phyloP scores from a whole-genome alignment of 2,113 vertebrate genomes.

The Polypterus senegalus region DNA sequence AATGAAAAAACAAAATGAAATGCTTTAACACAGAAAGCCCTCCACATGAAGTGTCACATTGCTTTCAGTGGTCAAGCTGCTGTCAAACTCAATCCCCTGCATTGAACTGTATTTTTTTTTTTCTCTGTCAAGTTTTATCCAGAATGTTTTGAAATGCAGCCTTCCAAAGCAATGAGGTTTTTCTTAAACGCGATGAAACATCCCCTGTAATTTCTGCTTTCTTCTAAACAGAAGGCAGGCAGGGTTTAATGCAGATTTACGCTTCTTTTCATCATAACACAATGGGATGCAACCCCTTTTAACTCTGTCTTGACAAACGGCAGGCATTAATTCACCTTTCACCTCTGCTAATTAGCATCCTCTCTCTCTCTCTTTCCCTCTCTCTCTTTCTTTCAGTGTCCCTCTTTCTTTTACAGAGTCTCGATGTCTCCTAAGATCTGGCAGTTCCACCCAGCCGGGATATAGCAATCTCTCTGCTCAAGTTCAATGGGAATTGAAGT shows the following conservation, averaged over 20 bases:
- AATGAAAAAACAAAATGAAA: no score
- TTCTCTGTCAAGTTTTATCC: not conserved
- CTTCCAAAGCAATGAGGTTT: slow-evolving; percentile 1
- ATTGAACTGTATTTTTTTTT: not conserved
- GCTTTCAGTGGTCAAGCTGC: slow-evolving; percentile 7
- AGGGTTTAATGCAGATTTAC: no score
- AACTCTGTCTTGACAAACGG: slow-evolving; percentile 43
- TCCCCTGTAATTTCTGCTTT: slow-evolving; percentile 17
- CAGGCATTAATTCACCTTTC: slow-evolving; percentile 54
- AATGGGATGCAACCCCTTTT: slow-evolving; percentile 10
- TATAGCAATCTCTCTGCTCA: slow-evolving; percentile 38
- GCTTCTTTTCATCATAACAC: not conserved
- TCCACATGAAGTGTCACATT: no score
- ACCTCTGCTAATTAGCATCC: slow-evolving; percentile 52
- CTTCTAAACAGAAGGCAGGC: slow-evolving; percentile 1
- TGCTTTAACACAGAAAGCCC: no score
- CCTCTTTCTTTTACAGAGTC: slow-evolving; percentile 21
- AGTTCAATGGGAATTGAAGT: slow-evolving; percentile 48
- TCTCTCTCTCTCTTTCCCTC: slow-evolving; percentile 35
- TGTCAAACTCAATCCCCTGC: slow-evolving; percentile 40
- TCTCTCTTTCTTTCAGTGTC: slow-evolving; percentile 28
- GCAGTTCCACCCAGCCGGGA: slow-evolving; percentile 47
- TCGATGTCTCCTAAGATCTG: slow-evolving; percentile 24
- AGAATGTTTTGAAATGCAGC: not conserved
- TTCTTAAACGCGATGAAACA: slow-evolving; percentile 22